Evolutionary conservation across 2,113 vertebrate genomes (phyloP).

Genomic region (Arizona elegans): DNA sequence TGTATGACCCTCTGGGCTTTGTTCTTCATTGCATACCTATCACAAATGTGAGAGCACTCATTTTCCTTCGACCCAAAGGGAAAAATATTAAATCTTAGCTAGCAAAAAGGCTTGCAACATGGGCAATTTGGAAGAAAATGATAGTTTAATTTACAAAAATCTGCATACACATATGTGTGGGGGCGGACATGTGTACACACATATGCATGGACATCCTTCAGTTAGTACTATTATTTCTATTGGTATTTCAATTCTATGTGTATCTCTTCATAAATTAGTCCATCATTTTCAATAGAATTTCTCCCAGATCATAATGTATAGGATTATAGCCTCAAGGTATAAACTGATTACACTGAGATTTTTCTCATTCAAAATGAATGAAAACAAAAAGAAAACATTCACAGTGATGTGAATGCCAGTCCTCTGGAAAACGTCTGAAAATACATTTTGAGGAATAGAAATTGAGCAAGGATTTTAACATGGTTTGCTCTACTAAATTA

Average conservation of each 20-base stretch:
- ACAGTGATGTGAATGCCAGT: constrained; percentile 30
- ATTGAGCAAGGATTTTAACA: constrained; percentile 34
- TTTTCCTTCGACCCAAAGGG: constrained; percentile 17
- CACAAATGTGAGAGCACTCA: constrained; percentile 1
- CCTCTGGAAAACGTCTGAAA: constrained; percentile 39
- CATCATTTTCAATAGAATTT: background rate
- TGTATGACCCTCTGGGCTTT: constrained; percentile 11
- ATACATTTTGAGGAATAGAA: constrained; percentile 40
- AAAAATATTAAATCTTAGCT: constrained; percentile 23
- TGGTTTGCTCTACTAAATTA: constrained; percentile 58
- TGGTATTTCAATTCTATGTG: background rate
- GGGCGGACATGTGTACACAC: background rate
- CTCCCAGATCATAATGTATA: background rate
- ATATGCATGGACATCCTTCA: background rate
- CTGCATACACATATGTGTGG: background rate
- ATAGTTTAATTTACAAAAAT: background rate
- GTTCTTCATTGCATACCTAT: constrained; percentile 29
- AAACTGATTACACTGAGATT: constrained; percentile 19
- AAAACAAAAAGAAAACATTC: constrained; percentile 32
- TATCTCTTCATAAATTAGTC: background rate
- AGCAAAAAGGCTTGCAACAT: constrained; percentile 5
- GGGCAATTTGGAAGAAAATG: constrained; percentile 7
- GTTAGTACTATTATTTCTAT: background rate
- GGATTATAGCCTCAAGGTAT: background rate
- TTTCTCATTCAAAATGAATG: constrained; percentile 29